Percentiles rank a stretch among this genome's conserved stretches.
Conservation (phyloP, 2,797 vertebrate genomes). For the Galaxias olidus region DNA sequence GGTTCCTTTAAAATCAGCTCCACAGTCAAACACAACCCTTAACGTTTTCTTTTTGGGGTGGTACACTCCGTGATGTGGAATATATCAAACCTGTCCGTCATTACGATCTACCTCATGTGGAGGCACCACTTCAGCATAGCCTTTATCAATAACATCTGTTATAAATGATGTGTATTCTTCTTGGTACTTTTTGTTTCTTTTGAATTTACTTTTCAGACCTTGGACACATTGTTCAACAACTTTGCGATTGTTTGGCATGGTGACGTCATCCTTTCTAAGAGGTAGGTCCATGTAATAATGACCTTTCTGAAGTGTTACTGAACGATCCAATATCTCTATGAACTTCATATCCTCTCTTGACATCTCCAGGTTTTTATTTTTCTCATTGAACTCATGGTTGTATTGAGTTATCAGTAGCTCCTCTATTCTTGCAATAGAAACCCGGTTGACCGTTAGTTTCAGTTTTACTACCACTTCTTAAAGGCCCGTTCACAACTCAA, state of each 20-base stretch:
- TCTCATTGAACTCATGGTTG: not conserved
- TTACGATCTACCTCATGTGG: not conserved
- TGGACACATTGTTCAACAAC: conserved; percentile 6
- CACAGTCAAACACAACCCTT: not conserved
- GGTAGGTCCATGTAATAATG: conserved; percentile 15
- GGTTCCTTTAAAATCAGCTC: not conserved
- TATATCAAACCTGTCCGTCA: conserved; percentile 7
- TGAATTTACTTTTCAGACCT: conserved; percentile 6
- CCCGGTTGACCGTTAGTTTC: no score
- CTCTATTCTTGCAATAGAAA: not conserved
- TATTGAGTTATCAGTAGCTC: conserved; percentile 6
- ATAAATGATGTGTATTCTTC: conserved; percentile 4
- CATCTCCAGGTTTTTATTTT: conserved; percentile 5
- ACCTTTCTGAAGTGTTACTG: conserved; percentile 1
- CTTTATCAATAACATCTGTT: not conserved
- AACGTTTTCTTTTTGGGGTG: conserved; percentile 15
- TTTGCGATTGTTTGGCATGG: conserved; percentile 8
- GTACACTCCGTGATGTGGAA: conserved; percentile 16
- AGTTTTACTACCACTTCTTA: not conserved
- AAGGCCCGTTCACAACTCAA: conserved; percentile 8
- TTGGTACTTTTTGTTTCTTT: not conserved
- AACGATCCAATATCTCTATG: not conserved
- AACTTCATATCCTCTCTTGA: conserved; percentile 18
- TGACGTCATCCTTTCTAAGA: not conserved
- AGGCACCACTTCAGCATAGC: conserved; percentile 3